Percentiles rank a stretch among this genome's conserved stretches.
Conservation (phyloP, 2,888 invertebrate species). For the Xanthorhoe spadicearia region DNA sequence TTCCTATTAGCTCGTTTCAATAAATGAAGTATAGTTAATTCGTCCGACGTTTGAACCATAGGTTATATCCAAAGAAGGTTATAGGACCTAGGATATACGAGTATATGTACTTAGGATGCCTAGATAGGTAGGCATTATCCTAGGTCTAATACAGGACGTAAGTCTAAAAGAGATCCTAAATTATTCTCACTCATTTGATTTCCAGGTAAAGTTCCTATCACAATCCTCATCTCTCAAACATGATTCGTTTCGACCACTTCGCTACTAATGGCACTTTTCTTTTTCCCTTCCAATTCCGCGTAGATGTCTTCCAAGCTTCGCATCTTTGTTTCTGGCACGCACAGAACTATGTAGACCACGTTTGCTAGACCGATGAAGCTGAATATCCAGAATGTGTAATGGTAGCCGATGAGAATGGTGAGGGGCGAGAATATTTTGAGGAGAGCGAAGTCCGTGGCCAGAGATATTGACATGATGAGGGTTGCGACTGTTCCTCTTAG, state of each 20-base stretch:
- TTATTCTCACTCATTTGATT: no score
- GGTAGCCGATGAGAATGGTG: constrained; percentile 86
- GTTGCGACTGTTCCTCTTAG: constrained; percentile 78
- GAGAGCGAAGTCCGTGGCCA: constrained; percentile 93
- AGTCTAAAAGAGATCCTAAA: no score
- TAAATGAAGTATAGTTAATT: no score
- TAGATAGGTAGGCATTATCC: no score
- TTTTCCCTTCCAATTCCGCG: constrained; percentile 88
- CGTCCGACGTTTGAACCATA: no score
- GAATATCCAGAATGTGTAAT: constrained; percentile 94
- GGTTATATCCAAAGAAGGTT: no score
- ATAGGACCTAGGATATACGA: no score
- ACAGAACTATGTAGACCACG: constrained; percentile 91
- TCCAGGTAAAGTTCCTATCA: not conserved
- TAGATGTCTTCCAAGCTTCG: constrained; percentile 96
- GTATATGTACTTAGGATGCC: no score
- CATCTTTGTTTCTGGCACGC: constrained; percentile 97
- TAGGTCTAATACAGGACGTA: no score
- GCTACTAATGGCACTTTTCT: constrained; percentile 60
- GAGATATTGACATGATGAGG: constrained; percentile 84
- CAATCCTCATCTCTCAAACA: constrained; percentile 42
- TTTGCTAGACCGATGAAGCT: constrained; percentile 89
- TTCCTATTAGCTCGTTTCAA: no score
- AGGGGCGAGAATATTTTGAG: constrained; percentile 92
- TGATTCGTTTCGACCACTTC: constrained; percentile 60